A percentile compares a stretch with the other conserved stretches of the same genome.
These are phyloP conservation scores for Nasonia longicornis DNA, from an alignment of 1,140 invertebrate genomes.

Conservation along the genomic window DNA sequence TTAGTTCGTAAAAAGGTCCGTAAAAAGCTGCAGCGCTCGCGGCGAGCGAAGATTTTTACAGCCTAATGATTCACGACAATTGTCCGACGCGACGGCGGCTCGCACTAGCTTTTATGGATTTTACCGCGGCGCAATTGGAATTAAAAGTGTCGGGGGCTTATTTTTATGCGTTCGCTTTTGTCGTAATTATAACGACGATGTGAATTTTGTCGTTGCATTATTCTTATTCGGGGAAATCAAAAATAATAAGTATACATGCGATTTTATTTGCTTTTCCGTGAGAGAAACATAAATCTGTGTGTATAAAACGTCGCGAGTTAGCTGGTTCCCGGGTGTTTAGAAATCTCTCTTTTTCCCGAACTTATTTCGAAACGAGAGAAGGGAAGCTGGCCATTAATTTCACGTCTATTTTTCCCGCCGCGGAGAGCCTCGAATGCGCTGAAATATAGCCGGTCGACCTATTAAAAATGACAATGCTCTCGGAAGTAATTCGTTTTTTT, in stretches of 20 bases:
- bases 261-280: neutral
- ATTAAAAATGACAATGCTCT: neutral
- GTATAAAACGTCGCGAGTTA: neutral
- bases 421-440: neutral
- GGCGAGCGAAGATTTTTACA: neutral
- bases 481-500: neutral
- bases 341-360: neutral
- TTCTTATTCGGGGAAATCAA: too few species aligned
- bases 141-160: too few species aligned
- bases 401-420: constrained; percentile 14
- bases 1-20: neutral
- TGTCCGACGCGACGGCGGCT: neutral
- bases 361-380: constrained; percentile 4
- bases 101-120: neutral
- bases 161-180: neutral
- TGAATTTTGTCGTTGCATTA: too few species aligned
- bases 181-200: too few species aligned
- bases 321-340: neutral
- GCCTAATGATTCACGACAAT: neutral
- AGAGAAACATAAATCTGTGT: neutral
- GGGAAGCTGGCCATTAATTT: constrained; percentile 5
- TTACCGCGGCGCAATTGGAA: neutral
- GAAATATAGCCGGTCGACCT: neutral
- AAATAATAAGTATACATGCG: neutral
- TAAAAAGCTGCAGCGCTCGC: neutral